Percentiles rank a stretch among this genome's conserved stretches.
Evolutionary conservation across 2,797 vertebrate genomes (phyloP).

Genomic region (Atherinosoma microstoma): DNA sequence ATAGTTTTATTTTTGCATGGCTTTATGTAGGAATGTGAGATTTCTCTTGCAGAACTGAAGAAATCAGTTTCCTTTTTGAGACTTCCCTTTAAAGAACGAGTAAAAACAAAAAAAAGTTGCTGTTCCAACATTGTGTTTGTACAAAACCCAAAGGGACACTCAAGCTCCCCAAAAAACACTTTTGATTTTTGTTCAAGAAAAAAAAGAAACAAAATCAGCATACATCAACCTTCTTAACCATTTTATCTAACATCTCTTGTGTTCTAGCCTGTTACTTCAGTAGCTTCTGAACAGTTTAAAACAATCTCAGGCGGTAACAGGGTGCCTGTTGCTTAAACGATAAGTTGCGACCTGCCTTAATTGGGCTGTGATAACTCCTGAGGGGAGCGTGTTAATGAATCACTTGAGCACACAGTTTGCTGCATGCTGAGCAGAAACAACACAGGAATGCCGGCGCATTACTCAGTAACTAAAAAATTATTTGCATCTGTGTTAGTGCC

Average conservation of each 20-base stretch:
- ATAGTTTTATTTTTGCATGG: not conserved
- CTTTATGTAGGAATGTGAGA: too few relatives aligned
- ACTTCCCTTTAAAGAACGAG: not conserved
- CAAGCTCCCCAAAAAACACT: not conserved
- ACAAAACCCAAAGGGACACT: not conserved
- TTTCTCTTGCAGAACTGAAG: too few relatives aligned
- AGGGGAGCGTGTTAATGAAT: conserved; percentile 50
- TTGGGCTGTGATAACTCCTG: conserved; percentile 29
- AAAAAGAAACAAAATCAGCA: not conserved
- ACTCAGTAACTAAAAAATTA: conserved; percentile 21
- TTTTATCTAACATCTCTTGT: not conserved
- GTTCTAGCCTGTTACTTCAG: not conserved
- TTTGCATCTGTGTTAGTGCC: not conserved
- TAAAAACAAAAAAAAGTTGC: not conserved
- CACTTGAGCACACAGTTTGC: conserved; percentile 15
- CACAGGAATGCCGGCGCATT: not conserved
- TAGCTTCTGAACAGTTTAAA: conserved; percentile 12
- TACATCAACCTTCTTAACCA: not conserved
- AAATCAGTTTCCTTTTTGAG: too few relatives aligned
- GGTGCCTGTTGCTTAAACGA: conserved; percentile 13
- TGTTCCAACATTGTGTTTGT: not conserved
- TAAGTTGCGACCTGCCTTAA: conserved; percentile 41
- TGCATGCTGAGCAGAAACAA: conserved; percentile 17
- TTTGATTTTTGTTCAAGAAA: not conserved
- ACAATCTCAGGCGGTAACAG: conserved; percentile 1